phyloP scores from a whole-genome alignment of 2,888 invertebrate species.

The Campaea margaritaria region DNA sequence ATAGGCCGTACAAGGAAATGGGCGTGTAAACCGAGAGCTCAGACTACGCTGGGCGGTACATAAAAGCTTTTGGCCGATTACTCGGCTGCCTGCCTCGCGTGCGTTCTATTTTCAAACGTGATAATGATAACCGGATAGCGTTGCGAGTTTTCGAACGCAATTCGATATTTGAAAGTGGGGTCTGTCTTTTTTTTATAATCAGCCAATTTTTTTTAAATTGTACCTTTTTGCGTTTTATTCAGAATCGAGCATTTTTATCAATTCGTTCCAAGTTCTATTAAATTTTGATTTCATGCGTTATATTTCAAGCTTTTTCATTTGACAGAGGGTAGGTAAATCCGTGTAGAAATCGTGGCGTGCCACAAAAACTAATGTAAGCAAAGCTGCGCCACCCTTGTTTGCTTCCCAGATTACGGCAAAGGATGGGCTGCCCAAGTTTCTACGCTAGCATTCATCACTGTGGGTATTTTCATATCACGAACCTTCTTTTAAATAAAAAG shows the following conservation, averaged over 20 bases:
- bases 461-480: no score
- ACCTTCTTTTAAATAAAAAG: no score
- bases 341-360: conserved; percentile 33
- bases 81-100: conserved; percentile 80
- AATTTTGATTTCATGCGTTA: background rate
- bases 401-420: conserved; percentile 64
- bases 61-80: conserved; percentile 83
- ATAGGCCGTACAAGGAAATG: conserved; percentile 71
- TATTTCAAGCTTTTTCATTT: conserved; percentile 14
- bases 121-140: conserved; percentile 80
- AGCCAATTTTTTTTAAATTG: background rate
- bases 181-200: conserved; percentile 5
- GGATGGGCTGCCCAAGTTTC: conserved; percentile 48
- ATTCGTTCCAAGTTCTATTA: no score
- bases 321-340: conserved; percentile 18
- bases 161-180: conserved; percentile 28
- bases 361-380: conserved; percentile 59
- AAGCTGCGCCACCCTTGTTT: conserved; percentile 63
- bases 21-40: conserved; percentile 69
- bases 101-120: conserved; percentile 83
- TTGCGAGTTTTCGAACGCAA: conserved; percentile 43
- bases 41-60: conserved; percentile 60
- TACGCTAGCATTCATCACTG: background rate
- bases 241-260: background rate
- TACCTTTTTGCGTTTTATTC: background rate